Evolutionary conservation across 1,140 invertebrate species (phyloP), one percentile per base, ranked within the genome.

Genomic region (Drosophila gunungcola): DNA sequence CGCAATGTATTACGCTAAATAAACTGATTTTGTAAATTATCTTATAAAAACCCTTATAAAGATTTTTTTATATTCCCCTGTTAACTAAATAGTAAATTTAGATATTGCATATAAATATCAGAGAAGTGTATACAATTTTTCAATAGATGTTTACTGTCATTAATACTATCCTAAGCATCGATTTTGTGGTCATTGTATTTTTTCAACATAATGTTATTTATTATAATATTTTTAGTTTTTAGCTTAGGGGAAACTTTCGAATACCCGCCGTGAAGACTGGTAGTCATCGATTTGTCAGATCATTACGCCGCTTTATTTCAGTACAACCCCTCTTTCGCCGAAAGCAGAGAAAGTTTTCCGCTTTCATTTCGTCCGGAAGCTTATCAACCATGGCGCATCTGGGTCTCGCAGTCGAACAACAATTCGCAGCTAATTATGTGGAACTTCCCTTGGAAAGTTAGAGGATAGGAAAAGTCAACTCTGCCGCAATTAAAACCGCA

Each of bases 401-500:
- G 41, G 16, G 16, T 29, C 27, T 13, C n/a, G 25, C 27, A 29
- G 48, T 49, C 48, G 48, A 73, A 65, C 43, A 83, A 89, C 76
- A 84, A 90, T 90, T 89, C 78, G 65, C 78, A 79, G 78, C 65
- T 90, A 89, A 89, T 89, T 89, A 86, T 86, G 68, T 64, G 57
- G 61, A 80, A 83, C 72, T 84, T 73, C 57, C 55, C 53, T 60
- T 45, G 27, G 25, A 52, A 41, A 57, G 51, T 43, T 25, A 16
- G 3, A 29, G 13, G 61, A 54, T 70, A 25, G 38, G 27, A 56
- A 51, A 70, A 57, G 55, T 58, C 56, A 81, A 43, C 46, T 75
- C 57, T 69, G 73, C 70, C 53, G 73, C 88, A 90, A 90, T 90
- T 90, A 86, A 81, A 90, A 91, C 82, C 81, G 72, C 85, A 91